Base-by-base conservation (phyloP, 2,888 invertebrate species). In the Timema cristinae region DNA sequence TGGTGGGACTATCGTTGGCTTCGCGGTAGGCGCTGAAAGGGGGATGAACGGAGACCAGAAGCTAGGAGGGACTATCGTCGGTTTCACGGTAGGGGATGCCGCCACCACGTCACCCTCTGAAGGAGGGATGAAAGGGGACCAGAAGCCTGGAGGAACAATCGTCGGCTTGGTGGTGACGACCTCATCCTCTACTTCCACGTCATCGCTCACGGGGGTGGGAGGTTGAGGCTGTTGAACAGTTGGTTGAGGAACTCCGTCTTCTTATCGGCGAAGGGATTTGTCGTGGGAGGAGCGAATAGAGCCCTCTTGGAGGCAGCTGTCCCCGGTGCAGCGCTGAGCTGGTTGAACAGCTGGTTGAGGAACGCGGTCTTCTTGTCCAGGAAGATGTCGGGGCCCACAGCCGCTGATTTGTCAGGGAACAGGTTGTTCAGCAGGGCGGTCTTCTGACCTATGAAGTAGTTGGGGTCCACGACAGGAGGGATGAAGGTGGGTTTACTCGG, bases 401-500 rank as follows among this genome's bases (percentile, higher is more conserved):
- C 59, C 49, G 61, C 61, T 13, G 70, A 51, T 50, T 50, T 50
- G 47, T 70, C n/a, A n/a, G 70, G 50, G 50, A 75, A 75, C 50
- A 75, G 54, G 52, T 68, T 71, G 66, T 69, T 71, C 13, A 75
- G 70, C 10, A 75, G 61, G 15, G 66, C 71, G 51, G 73, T 69
- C 59, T 75, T 75, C 70, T 73, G 70, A 50, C 68, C 71, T 66
- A 75, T 72, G 67, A 73, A 75, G 51, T 69, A 69, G 50, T 72
- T 69, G 74, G 83, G 79, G 61, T 74, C 74, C 5, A 73, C 72
- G 54, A 73, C 66, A 48, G 73, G 73, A 8, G 73, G 68, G 73
- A 82, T 78, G 73, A 82, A 78, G 73, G 81, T 77, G 72, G 82
- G 78, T 79, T 84, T 83, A 78, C 81, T 77, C 74, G 80, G 73